Evolutionary conservation across 2,797 vertebrate genomes (phyloP), one percentile per base, ranked within the genome.

Genomic region (Tolypeutes matacus): DNA sequence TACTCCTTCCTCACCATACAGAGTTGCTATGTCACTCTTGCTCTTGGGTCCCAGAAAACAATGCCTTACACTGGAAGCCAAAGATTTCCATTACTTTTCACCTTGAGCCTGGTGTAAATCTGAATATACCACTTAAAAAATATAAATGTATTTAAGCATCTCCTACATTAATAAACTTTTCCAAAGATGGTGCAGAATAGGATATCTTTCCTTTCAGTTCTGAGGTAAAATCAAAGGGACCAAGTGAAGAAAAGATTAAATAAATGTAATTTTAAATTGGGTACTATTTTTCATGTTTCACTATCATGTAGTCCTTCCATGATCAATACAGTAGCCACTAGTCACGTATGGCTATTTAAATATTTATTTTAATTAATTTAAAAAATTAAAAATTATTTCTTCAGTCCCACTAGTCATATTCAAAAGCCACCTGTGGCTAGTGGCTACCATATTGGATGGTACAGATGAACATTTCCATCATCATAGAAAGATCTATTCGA

Each of bases 341-440:
- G 56, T 25, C 39, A 62, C 27, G 14, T 36, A 11, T 78, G 77
- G 3, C 64, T 84, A 42, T 69, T 73, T 53, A 60, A 2, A 11
- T 84, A 56, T 77, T 27, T 65, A 75, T 86, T 89, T 81, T 67
- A 82, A 91, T 83, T 25, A 77, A 25, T 31, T 82, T 73, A 13
- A 83, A 86, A 78, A 85, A 36, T 64, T 64, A 60, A 95, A 82
- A 20, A 53, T 86, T 13, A 46, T 10, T 73, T 83, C 29, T n/a
- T 86, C 21, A 29, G 21, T 70, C 80, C 75, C 34, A 27, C 31
- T n/a, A 67, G 31, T 10, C 64, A 81, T 88, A 53, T 65, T 84
- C n/a, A 13, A 11, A 75, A 58, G 20, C 4, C 14, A 42, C 23
- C 4, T 51, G 49, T 67, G 42, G 8, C 7, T 39, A 62, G 27